Percentiles rank a stretch among this genome's conserved stretches.
phyloP scores from a whole-genome alignment of 2,888 invertebrate genomes.

The Temnothorax rugatulus region DNA sequence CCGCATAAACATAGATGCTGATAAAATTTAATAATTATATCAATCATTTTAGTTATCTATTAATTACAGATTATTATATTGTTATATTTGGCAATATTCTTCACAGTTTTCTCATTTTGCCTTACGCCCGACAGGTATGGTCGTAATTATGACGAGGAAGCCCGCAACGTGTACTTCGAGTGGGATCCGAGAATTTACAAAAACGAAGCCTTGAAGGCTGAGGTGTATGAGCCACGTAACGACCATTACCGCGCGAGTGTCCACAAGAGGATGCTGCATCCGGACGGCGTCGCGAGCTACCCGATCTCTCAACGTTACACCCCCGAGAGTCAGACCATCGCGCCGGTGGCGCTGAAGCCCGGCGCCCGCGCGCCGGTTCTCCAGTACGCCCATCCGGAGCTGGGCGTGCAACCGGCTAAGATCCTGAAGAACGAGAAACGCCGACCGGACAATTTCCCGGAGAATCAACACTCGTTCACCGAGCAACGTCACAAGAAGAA shows the following conservation, averaged over 20 bases:
- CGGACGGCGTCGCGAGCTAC: constrained; percentile 88
- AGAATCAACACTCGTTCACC: constrained; percentile 78
- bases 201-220: constrained; percentile 80
- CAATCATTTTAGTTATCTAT: not conserved
- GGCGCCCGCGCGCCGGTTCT: constrained; percentile 92
- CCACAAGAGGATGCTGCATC: constrained; percentile 91
- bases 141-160: constrained; percentile 77
- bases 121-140: constrained; percentile 76
- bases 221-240: constrained; percentile 81
- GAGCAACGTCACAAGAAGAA: constrained; percentile 84
- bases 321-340: constrained; percentile 88
- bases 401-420: constrained; percentile 92
- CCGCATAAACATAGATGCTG: not conserved
- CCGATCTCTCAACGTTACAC: constrained; percentile 90
- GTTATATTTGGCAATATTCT: not conserved
- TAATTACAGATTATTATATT: not conserved
- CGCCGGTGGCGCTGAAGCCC: constrained; percentile 89
- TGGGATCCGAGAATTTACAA: constrained; percentile 82
- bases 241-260: constrained; percentile 87
- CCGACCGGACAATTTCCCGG: constrained; percentile 79
- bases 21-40: not conserved
- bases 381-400: constrained; percentile 93
- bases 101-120: not conserved
- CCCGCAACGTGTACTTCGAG: constrained; percentile 81
- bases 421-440: constrained; percentile 82